phyloP scores from a whole-genome alignment of 2,113 vertebrate species.

The Thermophis baileyi region DNA sequence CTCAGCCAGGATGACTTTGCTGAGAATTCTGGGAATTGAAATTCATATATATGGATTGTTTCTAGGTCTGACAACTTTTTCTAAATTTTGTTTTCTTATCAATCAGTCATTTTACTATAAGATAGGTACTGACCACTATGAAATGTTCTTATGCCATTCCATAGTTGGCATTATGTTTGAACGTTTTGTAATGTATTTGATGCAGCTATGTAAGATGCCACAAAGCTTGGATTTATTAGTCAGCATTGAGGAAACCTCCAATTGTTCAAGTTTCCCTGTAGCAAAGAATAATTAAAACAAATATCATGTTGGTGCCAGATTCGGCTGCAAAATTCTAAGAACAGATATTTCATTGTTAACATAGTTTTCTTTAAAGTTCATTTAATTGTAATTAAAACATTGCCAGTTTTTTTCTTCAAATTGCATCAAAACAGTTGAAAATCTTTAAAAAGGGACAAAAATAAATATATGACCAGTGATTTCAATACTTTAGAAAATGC shows the following conservation, averaged over 20 bases:
- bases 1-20: not conserved
- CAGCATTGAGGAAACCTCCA: constrained; percentile 25
- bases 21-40: not conserved
- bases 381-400: constrained; percentile 2
- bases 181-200: not conserved
- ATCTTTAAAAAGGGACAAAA: not conserved
- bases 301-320: constrained; percentile 56
- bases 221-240: constrained; percentile 37
- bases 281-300: constrained; percentile 64
- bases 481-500: not conserved
- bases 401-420: not conserved
- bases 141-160: not conserved
- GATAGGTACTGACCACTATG: not conserved
- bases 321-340: constrained; percentile 70
- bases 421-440: not conserved
- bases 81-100: not conserved
- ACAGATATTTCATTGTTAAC: constrained; percentile 77
- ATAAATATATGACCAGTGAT: not conserved
- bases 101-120: not conserved
- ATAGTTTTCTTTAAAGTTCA: constrained; percentile 27
- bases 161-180: not conserved
- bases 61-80: not conserved
- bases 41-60: not conserved
- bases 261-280: constrained; percentile 17
- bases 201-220: constrained; percentile 25